Evolutionary conservation across 2,113 vertebrate species (phyloP).

Genomic region (Pseudorectes ferrugineus): DNA sequence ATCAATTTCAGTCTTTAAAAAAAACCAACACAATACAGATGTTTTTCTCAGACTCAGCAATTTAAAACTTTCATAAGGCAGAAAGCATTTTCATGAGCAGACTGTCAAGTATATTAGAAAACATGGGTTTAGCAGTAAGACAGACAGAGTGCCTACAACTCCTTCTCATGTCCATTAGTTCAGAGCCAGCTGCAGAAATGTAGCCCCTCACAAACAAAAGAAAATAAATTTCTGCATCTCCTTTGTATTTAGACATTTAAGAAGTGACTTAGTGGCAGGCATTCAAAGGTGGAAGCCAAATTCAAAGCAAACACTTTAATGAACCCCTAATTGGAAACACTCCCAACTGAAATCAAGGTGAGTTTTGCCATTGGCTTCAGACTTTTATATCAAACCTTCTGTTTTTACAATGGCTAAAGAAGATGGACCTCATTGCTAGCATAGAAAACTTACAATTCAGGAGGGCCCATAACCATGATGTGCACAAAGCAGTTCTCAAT

Average conservation of each 20-base stretch:
- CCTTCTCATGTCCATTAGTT: background rate
- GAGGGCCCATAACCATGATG: accelerated
- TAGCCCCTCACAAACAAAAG: background rate
- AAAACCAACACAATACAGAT: background rate
- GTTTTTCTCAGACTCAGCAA: background rate
- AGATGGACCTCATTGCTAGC: background rate
- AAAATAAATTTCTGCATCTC: background rate
- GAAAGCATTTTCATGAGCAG: background rate
- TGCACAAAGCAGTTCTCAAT: background rate
- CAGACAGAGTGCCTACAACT: background rate
- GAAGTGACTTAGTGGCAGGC: background rate
- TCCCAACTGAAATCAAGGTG: background rate
- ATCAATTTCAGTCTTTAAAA: background rate
- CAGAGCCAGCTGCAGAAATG: background rate
- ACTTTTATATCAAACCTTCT: background rate
- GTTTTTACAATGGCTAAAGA: background rate
- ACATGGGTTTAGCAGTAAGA: background rate
- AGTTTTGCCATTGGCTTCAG: background rate
- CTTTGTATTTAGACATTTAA: background rate
- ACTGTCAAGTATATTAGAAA: background rate
- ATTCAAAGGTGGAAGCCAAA: background rate
- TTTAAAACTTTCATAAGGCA: background rate
- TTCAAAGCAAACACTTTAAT: background rate
- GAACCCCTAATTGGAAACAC: background rate
- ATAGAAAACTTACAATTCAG: background rate